Percentiles rank a stretch among this genome's conserved stretches.
Evolutionary conservation across 2,888 invertebrate species (phyloP).

Genomic region (Punctoribates punctum): DNA sequence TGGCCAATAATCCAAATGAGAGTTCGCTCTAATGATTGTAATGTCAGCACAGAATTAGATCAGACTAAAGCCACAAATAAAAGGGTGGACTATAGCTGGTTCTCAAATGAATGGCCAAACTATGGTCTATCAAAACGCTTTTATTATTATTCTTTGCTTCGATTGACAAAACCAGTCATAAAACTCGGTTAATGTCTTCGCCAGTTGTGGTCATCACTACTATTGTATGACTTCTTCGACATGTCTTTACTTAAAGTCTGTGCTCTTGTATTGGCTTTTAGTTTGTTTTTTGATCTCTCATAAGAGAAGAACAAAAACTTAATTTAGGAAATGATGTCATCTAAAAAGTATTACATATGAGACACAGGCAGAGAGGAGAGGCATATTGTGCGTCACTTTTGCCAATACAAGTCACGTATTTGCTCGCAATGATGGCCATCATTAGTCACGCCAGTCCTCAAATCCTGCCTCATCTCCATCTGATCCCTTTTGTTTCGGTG

Average conservation of each 20-base stretch:
- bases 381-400: background rate
- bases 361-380: background rate
- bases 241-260: constrained; percentile 16
- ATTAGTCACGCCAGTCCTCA: constrained; percentile 21
- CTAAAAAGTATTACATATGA: constrained; percentile 17
- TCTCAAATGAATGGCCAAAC: background rate
- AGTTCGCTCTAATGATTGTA: constrained; percentile 29
- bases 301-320: background rate
- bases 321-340: constrained; percentile 28
- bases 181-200: background rate
- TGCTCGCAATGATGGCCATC: constrained; percentile 20
- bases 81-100: background rate
- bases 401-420: constrained; percentile 19
- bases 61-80: constrained; percentile 20
- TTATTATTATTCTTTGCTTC: constrained; percentile 21
- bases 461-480: constrained; percentile 30
- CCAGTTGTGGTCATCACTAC: too few species aligned
- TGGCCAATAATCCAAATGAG: constrained; percentile 19
- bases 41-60: background rate
- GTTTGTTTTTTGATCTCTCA: background rate
- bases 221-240: background rate
- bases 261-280: background rate
- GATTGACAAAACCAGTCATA: constrained; percentile 1
- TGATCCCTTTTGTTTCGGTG: constrained; percentile 25
- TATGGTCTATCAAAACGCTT: constrained; percentile 12